Evolutionary conservation across 2,113 vertebrate species (phyloP), one percentile per base, ranked within the genome.

Genomic region (Narcine bancroftii): DNA sequence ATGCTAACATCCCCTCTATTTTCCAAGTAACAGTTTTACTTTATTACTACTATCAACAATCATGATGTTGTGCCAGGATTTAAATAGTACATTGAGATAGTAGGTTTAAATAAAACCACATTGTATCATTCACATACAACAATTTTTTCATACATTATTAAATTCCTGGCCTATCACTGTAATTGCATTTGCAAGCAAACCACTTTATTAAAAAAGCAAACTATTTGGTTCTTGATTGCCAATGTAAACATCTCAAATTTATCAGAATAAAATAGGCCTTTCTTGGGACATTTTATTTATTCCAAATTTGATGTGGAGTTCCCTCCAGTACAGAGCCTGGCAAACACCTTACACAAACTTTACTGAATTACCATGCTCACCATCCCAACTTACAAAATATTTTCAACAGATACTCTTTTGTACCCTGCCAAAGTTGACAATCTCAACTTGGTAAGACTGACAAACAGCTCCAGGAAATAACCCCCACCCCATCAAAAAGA

Each of bases 361-460:
- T 71, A 63, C 24, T 69, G 63, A 69, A 69, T 47, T 69, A 91
- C 45, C 65, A 63, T 63, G 53, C 53, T n/a, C 81, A 21, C 53
- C 5, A 53, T 56, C 50, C 79, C 81, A 36, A 60, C 53, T 19
- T 60, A 87, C 0, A 4, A 56, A 36, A n/a, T n/a, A 87, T 53
- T 87, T 87, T 87, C 81, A 63, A 87, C 53, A 60, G 81, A 63
- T 60, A 11, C 33, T 36, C 81, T n/a, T 15, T 60, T 87, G 81
- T 63, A 87, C 21, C n/a, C 36, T 7, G 33, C 26, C 47, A 53
- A 36, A 77, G 21, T 26, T 83, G 79, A 45, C 79, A 83, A 53
- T 53, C 47, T 53, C 47, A 33, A 29, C 45, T 50, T 81, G 45
- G 24, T 9, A 81, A 50, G 29, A 47, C 47, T 83, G 79, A 50